phyloP scores from a whole-genome alignment of 1,140 invertebrate species.

The Orius insidiosus region DNA sequence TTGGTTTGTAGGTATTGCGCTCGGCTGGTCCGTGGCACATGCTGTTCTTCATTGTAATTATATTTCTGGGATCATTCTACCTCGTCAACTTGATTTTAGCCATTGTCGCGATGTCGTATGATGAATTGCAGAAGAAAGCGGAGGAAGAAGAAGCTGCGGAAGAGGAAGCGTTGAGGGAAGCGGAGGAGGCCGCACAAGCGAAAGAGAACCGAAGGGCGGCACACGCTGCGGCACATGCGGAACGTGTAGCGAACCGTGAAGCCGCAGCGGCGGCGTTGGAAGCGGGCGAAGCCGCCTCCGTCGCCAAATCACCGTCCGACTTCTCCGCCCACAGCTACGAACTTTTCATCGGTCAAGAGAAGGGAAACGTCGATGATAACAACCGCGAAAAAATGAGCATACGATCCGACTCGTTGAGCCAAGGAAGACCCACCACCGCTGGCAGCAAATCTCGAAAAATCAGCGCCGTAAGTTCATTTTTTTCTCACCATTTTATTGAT shows the following conservation, averaged over 20 bases:
- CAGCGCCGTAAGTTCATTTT: slow-evolving; percentile 67
- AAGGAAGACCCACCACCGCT: slow-evolving; percentile 38
- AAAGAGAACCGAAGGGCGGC: slow-evolving; percentile 44
- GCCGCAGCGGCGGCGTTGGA: slow-evolving; percentile 32
- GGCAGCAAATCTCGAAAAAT: slow-evolving; percentile 66
- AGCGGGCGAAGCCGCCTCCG: slow-evolving; percentile 32
- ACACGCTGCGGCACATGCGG: slow-evolving; percentile 22
- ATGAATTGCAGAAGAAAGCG: slow-evolving; percentile 94
- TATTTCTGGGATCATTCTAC: slow-evolving; percentile 97
- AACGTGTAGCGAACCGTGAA: slow-evolving; percentile 43
- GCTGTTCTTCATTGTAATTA: slow-evolving; percentile 95
- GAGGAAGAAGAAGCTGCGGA: slow-evolving; percentile 88
- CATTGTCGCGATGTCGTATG: slow-evolving; percentile 98
- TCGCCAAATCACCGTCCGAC: slow-evolving; percentile 70
- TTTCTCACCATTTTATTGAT: not conserved
- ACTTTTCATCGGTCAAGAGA: slow-evolving; percentile 70
- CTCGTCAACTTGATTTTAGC: slow-evolving; percentile 97
- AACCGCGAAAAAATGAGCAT: slow-evolving; percentile 80
- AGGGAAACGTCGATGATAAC: slow-evolving; percentile 68
- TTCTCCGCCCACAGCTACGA: slow-evolving; percentile 82
- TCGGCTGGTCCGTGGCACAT: slow-evolving; percentile 93
- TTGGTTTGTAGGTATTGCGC: slow-evolving; percentile 55
- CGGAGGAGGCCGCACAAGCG: slow-evolving; percentile 58
- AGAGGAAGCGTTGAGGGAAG: slow-evolving; percentile 78
- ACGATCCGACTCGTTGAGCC: slow-evolving; percentile 71